Evolutionary conservation across 2,888 invertebrate species (phyloP), one percentile per base, ranked within the genome.

Genomic region (Lycophotia porphyrea): DNA sequence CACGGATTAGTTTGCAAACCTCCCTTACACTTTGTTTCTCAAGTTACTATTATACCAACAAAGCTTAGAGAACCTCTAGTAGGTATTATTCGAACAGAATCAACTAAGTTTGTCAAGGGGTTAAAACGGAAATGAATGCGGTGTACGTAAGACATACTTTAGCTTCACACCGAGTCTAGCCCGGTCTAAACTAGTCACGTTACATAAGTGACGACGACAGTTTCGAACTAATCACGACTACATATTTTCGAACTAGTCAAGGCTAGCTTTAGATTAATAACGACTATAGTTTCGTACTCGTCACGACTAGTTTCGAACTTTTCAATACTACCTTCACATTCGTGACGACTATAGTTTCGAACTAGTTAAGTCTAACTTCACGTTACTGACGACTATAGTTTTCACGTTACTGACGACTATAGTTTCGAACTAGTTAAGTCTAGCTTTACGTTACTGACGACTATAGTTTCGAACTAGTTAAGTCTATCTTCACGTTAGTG

Each of bases 11-110:
- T 75, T 79, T 63, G 27, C 34, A 49, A 55, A n/a, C 49, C 58
- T 55, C n/a, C 58, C 55, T 72, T 67, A 34, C n/a, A 60, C 52
- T 58, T 76, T 78, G 67, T 66, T 81, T 44, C 61, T 72, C 69
- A 52, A 58, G 71, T 67, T 64, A 60, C 44, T n/a, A 31, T 49
- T 27, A 58, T 31, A 34, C 31, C 18, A 18, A 67, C 34, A 34
- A 47, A 15, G 39, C 24, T 49, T 58, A 47, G 9, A 39, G n/a
- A 15, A 47, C 34, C 13, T 49, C 49, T 44, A 58, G 24, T 58
- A n/a, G n/a, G n/a, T n/a, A 49, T n/a, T 76, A 0, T 8, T 69
- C 4, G 36, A 24, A 24, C 31, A 5, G 7, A 39, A 36, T 61
- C 13, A 15, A 36, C 36, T 36, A 36, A 24, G 2, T 39, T n/a